Evolutionary conservation across 2,797 vertebrate species (phyloP).

Genomic region (Paedocypris micromegethes): DNA sequence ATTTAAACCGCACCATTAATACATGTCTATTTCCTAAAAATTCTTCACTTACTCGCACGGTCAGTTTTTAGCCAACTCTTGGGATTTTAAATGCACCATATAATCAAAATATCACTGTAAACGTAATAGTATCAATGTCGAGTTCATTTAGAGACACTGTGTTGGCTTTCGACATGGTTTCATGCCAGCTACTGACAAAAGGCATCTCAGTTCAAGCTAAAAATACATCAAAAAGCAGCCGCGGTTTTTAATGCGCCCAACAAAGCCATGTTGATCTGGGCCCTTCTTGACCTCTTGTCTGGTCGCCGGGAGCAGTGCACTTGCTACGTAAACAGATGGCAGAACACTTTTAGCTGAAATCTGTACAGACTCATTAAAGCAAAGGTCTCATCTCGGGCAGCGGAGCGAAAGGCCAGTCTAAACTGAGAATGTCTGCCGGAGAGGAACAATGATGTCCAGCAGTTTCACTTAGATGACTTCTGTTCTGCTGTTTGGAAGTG

Average conservation of each 20-base stretch:
- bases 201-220: constrained; percentile 57
- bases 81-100: background rate
- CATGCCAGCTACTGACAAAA: constrained; percentile 33
- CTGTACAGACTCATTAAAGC: constrained; percentile 28
- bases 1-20: no score
- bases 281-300: constrained; percentile 51
- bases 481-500: no score
- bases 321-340: constrained; percentile 37
- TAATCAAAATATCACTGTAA: background rate
- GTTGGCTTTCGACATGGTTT: constrained; percentile 49
- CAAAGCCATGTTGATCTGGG: constrained; percentile 59
- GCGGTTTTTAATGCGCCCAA: constrained; percentile 54
- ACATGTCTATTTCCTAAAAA: no score
- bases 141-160: background rate
- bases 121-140: background rate
- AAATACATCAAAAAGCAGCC: constrained; percentile 65
- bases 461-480: no score
- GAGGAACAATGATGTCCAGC: background rate
- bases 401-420: constrained; percentile 49
- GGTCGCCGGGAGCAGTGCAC: constrained; percentile 35
- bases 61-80: background rate
- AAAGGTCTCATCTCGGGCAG: constrained; percentile 39
- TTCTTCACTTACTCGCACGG: no score
- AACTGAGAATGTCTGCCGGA: constrained; percentile 49
- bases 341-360: constrained; percentile 40